Evolutionary conservation across 2,888 invertebrate species (phyloP), one percentile per base, ranked within the genome.

Genomic region (Xiphydria camelus): DNA sequence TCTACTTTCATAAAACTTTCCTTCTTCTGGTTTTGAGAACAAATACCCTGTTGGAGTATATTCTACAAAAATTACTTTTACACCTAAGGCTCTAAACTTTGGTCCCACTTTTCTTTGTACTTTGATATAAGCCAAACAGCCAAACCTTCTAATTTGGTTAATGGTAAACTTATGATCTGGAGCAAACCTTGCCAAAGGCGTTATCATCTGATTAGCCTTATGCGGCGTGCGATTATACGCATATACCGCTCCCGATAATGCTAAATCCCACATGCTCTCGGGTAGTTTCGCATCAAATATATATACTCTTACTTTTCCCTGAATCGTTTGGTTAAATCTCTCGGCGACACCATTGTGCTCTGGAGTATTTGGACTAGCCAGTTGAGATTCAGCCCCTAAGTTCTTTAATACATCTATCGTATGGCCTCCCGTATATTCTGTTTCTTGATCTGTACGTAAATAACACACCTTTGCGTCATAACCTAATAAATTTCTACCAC

Each of bases 401-500:
- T 31, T 38, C 3, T 37, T 40, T 10, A 58, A 41, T 2, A 55
- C 49, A 21, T 51, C 54, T 10, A 43, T n/a, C 2, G 53, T 55
- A 14, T 53, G 33, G 1, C 49, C 47, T 10, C 56, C 55, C 17
- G 51, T 57, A 37, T 23, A 55, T 33, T 61, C 53, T 1, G 35
- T 57, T 15, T 47, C 57, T 18, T 55, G 40, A 41, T 60, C 57
- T 2, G 47, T 34, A 5, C 50, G 41, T 31, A 59, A 36, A 19
- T 49, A 49, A 25, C 52, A 52, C 4, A 49, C 40, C 22, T 45
- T 48, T 21, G 14, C 22, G 23, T 42, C 19, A 35, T 14, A 35
- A 7, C 48, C 49, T 12, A 43, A n/a, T n/a, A n/a, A n/a, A n/a
- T n/a, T n/a, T n/a, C n/a, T n/a, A n/a, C n/a, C n/a, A n/a, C n/a